Base-by-base conservation (phyloP, 2,888 invertebrate species). In the Callosobruchus maculatus region DNA sequence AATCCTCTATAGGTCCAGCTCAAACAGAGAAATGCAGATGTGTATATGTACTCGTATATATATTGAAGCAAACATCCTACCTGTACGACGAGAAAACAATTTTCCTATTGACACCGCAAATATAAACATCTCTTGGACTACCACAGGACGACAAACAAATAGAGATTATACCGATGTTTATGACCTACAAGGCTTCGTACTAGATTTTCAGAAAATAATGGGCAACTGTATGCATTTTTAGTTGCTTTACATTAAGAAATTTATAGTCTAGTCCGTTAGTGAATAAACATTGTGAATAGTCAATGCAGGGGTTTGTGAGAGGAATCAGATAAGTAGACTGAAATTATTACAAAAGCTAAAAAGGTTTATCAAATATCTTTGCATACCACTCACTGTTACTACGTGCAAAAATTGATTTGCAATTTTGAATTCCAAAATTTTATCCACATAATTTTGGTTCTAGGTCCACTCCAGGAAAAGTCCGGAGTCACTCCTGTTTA, bases 131-230 rank as follows among this genome's bases (percentile, higher is more conserved):
- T 49, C 49, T 49, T 49, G 49, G 13, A 49, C 49, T 18, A 49
- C 9, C 49, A 49, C 7, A 13, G 49, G 49, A 49, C 7, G 49
- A 49, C 49, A 13, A 13, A 49, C 49, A 49, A 70, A 5, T 66
- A 26, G 22, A 71, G 71, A 71, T 71, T 71, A 75, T 73, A 26
- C 71, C 30, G 18, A 66, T 70, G 66, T 73, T 73, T 75, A 75
- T 72, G 68, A 67, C 72, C 66, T 66, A 69, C 75, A 67, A 73
- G 22, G 3, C 49, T 66, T 73, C 67, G 72, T 70, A 70, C 70
- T 71, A 68, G 67, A 68, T 70, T 68, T 73, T 73, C 49, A 67
- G 71, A 70, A 75, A 75, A 75, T 75, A 72, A 73, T 70, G 68
- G 70, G 72, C 67, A 71, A 70, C 73, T 71, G 71, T 73, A 70